phyloP scores from a whole-genome alignment of 2,888 invertebrate species.

The Sphaeridia pumilis region DNA sequence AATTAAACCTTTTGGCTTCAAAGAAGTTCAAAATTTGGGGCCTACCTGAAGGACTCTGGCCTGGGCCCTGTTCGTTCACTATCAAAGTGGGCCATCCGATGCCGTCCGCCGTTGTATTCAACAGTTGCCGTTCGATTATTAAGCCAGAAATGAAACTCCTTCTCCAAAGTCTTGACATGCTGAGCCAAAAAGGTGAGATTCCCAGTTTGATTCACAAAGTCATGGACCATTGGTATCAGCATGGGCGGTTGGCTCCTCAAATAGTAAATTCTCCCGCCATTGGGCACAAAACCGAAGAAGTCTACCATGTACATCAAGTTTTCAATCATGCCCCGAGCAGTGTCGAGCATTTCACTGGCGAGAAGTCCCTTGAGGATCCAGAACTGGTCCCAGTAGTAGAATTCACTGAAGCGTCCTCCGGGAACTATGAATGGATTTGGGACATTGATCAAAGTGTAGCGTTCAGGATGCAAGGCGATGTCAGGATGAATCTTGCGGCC shows the following conservation, averaged over 20 bases:
- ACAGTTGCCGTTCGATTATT: conserved; percentile 42
- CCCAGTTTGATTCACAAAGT: conserved; percentile 56
- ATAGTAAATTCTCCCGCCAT: conserved; percentile 82
- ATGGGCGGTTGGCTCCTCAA: conserved; percentile 44
- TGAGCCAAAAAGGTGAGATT: conserved; percentile 43
- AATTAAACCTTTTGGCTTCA: background rate
- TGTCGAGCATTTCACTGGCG: conserved; percentile 67
- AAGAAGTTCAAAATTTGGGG: background rate
- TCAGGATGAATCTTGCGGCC: conserved; percentile 57
- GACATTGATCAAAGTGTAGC: conserved; percentile 41
- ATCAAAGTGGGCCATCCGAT: conserved; percentile 58
- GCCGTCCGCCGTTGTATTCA: conserved; percentile 42
- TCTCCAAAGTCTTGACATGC: conserved; percentile 36
- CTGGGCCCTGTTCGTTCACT: conserved; percentile 67
- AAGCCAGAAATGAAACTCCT: conserved; percentile 59
- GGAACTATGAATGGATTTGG: conserved; percentile 58
- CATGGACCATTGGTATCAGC: conserved; percentile 56
- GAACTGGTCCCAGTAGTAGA: conserved; percentile 86
- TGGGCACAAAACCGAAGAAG: conserved; percentile 70
- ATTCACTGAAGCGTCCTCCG: conserved; percentile 53
- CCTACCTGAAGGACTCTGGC: conserved; percentile 70
- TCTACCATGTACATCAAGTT: conserved; percentile 74
- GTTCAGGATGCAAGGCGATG: conserved; percentile 53
- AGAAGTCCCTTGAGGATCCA: conserved; percentile 84
- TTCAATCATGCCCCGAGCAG: conserved; percentile 66